These are phyloP conservation scores for Lepeophtheirus nordmannii DNA, from an alignment of 2,888 invertebrate species.

Conservation along the genomic window DNA sequence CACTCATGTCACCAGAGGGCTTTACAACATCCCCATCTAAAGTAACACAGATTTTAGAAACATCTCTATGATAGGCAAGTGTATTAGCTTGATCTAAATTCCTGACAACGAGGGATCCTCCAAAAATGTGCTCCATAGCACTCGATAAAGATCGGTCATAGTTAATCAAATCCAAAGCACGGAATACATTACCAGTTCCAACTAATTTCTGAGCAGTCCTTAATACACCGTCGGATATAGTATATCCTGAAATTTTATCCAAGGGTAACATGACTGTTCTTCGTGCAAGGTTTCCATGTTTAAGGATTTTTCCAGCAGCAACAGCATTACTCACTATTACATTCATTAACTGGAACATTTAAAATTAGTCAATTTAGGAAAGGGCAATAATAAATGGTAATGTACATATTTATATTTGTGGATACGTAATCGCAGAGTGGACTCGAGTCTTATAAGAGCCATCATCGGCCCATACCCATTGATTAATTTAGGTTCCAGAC, in stretches of 20 bases:
- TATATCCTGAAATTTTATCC: slow-evolving; percentile 57
- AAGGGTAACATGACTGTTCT: slow-evolving; percentile 71
- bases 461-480: background rate
- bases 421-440: slow-evolving; percentile 11
- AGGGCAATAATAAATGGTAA: background rate
- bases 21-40: slow-evolving; percentile 81
- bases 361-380: background rate
- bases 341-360: slow-evolving; percentile 55
- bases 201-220: slow-evolving; percentile 53
- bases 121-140: slow-evolving; percentile 79
- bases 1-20: slow-evolving; percentile 74
- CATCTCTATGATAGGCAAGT: slow-evolving; percentile 34
- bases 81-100: slow-evolving; percentile 62
- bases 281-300: slow-evolving; percentile 43
- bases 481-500: background rate
- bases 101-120: slow-evolving; percentile 63
- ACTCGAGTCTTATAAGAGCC: slow-evolving; percentile 7
- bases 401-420: background rate
- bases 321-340: slow-evolving; percentile 73
- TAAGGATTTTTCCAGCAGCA: slow-evolving; percentile 35
- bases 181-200: slow-evolving; percentile 61
- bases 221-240: slow-evolving; percentile 46
- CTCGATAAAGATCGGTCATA: slow-evolving; percentile 48
- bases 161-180: slow-evolving; percentile 60
- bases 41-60: slow-evolving; percentile 49